Percentiles rank a stretch among this genome's conserved stretches.
phyloP scores from a whole-genome alignment of 2,797 vertebrate species.

The Hypotaenidia philippensis region DNA sequence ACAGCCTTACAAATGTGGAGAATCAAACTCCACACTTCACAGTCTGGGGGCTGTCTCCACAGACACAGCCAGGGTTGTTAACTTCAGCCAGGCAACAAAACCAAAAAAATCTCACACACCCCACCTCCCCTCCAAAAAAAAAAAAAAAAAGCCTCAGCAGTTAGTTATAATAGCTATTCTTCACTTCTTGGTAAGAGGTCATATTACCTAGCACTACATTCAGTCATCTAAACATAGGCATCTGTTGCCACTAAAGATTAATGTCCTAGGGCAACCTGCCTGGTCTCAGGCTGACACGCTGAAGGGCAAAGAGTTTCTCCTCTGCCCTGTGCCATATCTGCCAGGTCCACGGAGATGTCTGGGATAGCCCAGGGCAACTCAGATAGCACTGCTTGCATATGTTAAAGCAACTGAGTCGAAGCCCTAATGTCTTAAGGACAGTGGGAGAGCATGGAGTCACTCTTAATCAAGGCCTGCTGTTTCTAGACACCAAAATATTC shows the following conservation, averaged over 20 bases:
- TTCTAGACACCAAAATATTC: neutral
- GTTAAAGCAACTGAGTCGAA: neutral
- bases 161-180: conserved; percentile 28
- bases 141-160: neutral
- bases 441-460: rapidly evolving
- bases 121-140: too few species aligned
- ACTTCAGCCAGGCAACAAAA: neutral
- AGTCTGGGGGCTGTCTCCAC: neutral
- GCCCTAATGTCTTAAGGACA: neutral
- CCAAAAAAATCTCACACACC: too few species aligned
- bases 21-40: neutral
- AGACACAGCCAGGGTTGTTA: neutral
- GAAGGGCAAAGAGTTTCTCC: neutral
- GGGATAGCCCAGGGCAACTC: neutral
- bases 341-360: neutral
- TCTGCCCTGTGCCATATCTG: neutral
- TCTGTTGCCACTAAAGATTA: conserved; percentile 18
- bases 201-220: neutral
- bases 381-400: neutral
- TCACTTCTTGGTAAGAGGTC: conserved; percentile 15
- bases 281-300: neutral
- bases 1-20: neutral
- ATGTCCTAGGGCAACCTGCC: conserved; percentile 18
- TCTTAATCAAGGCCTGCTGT: neutral
- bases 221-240: conserved; percentile 55